Evolutionary conservation across 2,888 invertebrate genomes (phyloP).

Genomic region (Zeuzera pyrina): DNA sequence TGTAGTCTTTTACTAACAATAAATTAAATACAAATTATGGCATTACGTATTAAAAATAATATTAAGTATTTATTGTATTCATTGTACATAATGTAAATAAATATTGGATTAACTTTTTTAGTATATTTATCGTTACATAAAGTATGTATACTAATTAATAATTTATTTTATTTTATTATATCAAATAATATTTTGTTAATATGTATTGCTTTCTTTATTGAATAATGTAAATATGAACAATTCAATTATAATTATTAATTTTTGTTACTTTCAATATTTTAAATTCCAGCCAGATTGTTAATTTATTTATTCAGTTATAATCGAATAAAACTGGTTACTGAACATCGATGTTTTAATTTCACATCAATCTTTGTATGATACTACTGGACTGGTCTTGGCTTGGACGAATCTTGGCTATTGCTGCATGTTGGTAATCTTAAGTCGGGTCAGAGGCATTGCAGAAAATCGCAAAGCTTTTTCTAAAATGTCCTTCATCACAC

Average conservation of each 20-base stretch:
- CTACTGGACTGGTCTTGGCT: too few species aligned
- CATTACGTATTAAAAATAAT: constrained; percentile 5
- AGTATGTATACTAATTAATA: constrained; percentile 18
- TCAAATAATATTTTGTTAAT: constrained; percentile 25
- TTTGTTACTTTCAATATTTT: constrained; percentile 18
- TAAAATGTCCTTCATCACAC: too few species aligned
- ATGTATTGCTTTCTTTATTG: constrained; percentile 25
- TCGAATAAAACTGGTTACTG: constrained; percentile 52
- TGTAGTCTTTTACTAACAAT: too few species aligned
- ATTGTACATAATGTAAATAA: constrained; percentile 22
- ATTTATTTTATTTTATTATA: constrained; percentile 20
- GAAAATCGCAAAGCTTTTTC: too few species aligned
- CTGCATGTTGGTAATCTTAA: too few species aligned
- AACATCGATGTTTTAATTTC: constrained; percentile 15
- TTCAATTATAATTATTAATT: constrained; percentile 5
- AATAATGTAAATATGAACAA: constrained; percentile 37
- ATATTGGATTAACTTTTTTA: constrained; percentile 47
- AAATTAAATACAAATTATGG: constrained; percentile 9
- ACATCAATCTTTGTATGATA: too few species aligned
- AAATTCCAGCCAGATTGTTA: constrained; percentile 26
- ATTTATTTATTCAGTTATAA: constrained; percentile 36
- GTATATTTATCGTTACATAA: constrained; percentile 21
- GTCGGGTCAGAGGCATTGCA: too few species aligned
- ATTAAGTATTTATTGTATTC: constrained; percentile 5
- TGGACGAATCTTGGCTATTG: too few species aligned